Evolutionary conservation across 2,888 invertebrate genomes (phyloP).

Genomic region (Odontocolon sp.): DNA sequence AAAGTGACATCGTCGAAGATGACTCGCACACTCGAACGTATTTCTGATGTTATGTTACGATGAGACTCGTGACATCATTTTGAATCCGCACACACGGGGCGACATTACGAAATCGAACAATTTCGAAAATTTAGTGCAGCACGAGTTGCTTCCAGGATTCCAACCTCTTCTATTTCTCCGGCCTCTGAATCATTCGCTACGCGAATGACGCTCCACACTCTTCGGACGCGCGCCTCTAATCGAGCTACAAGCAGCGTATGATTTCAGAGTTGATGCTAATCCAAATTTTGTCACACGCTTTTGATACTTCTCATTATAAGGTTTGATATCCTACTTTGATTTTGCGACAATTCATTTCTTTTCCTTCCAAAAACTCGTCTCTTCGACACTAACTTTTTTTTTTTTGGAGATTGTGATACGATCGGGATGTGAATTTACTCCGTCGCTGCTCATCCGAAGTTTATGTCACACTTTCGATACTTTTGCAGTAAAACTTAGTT

Average conservation of each 20-base stretch:
- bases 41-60: conserved; percentile 16
- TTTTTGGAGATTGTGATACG: too few relatives aligned
- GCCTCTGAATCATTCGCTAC: too few relatives aligned
- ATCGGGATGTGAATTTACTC: too few relatives aligned
- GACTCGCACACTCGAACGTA: conserved; percentile 14
- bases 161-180: too few relatives aligned
- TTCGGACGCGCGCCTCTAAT: too few relatives aligned
- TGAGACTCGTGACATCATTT: neutral
- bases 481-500: too few relatives aligned
- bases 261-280: neutral
- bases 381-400: too few relatives aligned
- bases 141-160: neutral
- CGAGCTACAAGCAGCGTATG: too few relatives aligned
- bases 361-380: conserved; percentile 7
- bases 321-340: neutral
- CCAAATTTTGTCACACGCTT: conserved; percentile 10
- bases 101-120: conserved; percentile 2
- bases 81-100: neutral
- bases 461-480: too few relatives aligned
- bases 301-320: neutral
- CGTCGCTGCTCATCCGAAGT: too few relatives aligned
- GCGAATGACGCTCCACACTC: too few relatives aligned
- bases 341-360: neutral
- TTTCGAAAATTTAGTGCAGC: neutral
- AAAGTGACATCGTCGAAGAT: neutral